phyloP scores from a whole-genome alignment of 2,888 invertebrate genomes.

The Cephalotes varians region DNA sequence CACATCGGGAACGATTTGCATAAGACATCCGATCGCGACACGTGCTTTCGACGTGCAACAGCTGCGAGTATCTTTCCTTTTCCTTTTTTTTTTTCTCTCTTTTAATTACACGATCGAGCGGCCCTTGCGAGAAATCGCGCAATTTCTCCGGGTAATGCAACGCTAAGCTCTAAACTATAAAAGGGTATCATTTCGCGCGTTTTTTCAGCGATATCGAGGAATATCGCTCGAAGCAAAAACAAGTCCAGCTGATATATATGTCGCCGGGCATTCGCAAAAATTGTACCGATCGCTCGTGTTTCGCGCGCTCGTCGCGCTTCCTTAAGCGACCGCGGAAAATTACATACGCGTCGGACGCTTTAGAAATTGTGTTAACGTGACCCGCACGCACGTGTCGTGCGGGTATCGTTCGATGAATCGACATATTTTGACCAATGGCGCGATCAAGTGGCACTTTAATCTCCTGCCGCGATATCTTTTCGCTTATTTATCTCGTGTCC shows the following conservation, averaged over 20 bases:
- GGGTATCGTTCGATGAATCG: slow-evolving; percentile 21
- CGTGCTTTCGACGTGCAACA: slow-evolving; percentile 3
- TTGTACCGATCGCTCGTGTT: not conserved
- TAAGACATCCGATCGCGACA: slow-evolving; percentile 11
- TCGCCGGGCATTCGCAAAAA: slow-evolving; percentile 21
- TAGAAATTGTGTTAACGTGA: slow-evolving; percentile 8
- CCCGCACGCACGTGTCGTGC: not conserved
- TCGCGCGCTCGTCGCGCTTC: not conserved
- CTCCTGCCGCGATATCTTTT: slow-evolving; percentile 15
- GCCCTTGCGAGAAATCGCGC: not conserved
- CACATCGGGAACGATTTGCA: slow-evolving; percentile 17
- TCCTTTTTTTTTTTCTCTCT: not conserved
- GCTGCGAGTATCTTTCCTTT: not conserved
- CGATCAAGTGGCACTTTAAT: not conserved
- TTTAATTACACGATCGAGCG: not conserved
- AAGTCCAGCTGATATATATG: not conserved
- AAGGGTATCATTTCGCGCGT: slow-evolving; percentile 21
- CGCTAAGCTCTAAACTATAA: slow-evolving; percentile 1
- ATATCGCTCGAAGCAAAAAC: slow-evolving; percentile 24
- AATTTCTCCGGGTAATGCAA: not conserved
- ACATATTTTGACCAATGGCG: not conserved
- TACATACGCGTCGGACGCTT: not conserved
- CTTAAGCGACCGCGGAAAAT: slow-evolving; percentile 9
- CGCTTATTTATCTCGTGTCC: slow-evolving; percentile 17
- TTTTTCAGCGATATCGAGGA: slow-evolving; percentile 28